A percentile compares a stretch with the other conserved stretches of the same genome.
Evolutionary conservation across 2,888 invertebrate genomes (phyloP).

Genomic region (Dryobota labecula): DNA sequence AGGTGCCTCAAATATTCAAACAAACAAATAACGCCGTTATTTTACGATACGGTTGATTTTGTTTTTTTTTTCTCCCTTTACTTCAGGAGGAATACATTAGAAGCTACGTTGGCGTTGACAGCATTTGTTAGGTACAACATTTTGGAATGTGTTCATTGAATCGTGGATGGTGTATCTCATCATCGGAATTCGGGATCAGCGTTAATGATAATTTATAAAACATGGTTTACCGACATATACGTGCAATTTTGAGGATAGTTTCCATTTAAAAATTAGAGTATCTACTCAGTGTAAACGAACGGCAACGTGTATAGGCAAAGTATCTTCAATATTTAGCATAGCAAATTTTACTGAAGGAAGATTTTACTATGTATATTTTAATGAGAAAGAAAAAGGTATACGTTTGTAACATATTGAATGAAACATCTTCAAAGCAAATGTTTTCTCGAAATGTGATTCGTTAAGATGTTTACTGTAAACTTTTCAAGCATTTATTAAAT

Average conservation of each 20-base stretch:
- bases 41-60: not conserved
- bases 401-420: no score
- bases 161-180: not conserved
- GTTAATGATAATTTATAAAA: not conserved
- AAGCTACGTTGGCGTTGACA: slow-evolving; percentile 2
- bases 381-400: not conserved
- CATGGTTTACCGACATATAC: not conserved
- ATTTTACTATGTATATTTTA: not conserved
- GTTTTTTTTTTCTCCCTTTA: slow-evolving; percentile 18
- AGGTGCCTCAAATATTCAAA: slow-evolving; percentile 2
- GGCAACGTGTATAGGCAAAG: not conserved
- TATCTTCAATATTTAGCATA: not conserved
- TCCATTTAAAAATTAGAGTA: not conserved
- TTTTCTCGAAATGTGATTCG: slow-evolving; percentile 3
- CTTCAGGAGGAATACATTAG: not conserved
- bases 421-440: slow-evolving; percentile 10
- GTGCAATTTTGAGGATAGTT: not conserved
- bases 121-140: not conserved
- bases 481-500: slow-evolving; percentile 1
- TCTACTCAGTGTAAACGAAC: not conserved
- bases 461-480: not conserved
- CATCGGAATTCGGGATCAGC: not conserved
- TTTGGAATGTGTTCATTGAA: not conserved
- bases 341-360: not conserved
- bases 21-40: slow-evolving; percentile 16